Evolutionary conservation across 2,888 invertebrate genomes (phyloP), one percentile per base, ranked within the genome.

Genomic region (Mythimna ferrago): DNA sequence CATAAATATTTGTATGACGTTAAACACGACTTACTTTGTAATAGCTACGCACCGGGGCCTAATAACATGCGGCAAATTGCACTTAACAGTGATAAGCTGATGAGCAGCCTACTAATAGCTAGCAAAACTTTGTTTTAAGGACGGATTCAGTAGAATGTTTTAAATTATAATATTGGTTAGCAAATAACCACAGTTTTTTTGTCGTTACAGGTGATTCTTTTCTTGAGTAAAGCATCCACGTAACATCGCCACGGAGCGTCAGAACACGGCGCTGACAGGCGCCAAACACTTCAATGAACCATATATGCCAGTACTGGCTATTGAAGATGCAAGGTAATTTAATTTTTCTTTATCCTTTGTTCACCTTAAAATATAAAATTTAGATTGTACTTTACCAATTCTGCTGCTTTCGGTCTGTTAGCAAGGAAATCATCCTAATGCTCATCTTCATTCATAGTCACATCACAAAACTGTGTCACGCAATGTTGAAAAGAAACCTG

Each of bases 291-390:
- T 97, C 96, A 96, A 97, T 97, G 97, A 96, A 94, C 95, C 96
- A 97, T 97, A 96, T 97, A 97, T 97, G 97, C 97, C 97, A 96
- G 97, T 97, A 93, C 94, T 96, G 96, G 96, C 96, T 90, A 93
- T 96, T 94, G 97, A 97, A 97, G 97, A 97, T 97, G 97, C 97
- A 96, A 97, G 97, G 97, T 97, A 92, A 92, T 56, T 89, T 41
- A 38, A 57, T 58, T n/a, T 53, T 44, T 64, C n/a, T 21, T 2
- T 44, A 32, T 7, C 10, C 2, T 48, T 26, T 66, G 16, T 58
- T 57, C 51, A 14, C 41, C 14, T 54, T 53, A 71, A 19, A 48
- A 58, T 7, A 19, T 16, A 44, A 32, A 7, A 53, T 66, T 26
- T 48, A 66, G 56, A 53, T 54, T 76, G 11, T 4, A 61, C n/a